Conservation (phyloP, 2,888 invertebrate species). For the Eupithecia abbreviata region DNA sequence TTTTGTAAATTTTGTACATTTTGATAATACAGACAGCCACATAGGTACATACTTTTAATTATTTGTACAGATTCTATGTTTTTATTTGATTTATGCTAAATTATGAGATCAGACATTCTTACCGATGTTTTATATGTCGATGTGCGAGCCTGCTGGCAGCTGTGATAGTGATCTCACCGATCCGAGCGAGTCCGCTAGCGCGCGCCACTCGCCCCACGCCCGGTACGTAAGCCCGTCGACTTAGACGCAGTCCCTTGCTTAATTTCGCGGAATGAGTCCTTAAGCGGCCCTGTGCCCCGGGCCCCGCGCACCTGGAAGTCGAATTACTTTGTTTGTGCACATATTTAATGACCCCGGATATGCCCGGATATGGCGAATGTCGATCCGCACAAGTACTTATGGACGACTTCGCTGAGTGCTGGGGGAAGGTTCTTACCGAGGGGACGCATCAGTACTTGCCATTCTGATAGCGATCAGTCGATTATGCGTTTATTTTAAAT, state of each 20-base stretch:
- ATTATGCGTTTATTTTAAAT: not conserved
- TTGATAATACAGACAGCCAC: too few species aligned
- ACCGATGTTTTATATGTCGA: too few species aligned
- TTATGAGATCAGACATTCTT: too few species aligned
- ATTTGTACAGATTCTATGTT: too few species aligned
- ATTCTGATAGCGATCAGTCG: not conserved
- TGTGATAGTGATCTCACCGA: not conserved
- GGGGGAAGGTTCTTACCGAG: not conserved
- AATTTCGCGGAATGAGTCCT: constrained; percentile 79
- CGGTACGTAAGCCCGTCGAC: constrained; percentile 62
- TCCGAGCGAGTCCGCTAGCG: constrained; percentile 33
- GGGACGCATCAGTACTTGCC: not conserved
- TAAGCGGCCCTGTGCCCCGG: constrained; percentile 66
- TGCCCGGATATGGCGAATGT: not conserved
- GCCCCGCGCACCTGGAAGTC: constrained; percentile 46
- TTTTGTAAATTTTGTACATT: too few species aligned
- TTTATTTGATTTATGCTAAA: too few species aligned
- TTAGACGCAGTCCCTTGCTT: constrained; percentile 73
- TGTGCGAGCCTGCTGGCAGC: not conserved
- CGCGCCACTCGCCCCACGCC: constrained; percentile 30
- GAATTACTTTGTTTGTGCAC: constrained; percentile 32
- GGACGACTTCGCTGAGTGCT: not conserved
- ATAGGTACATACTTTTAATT: too few species aligned
- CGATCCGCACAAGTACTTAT: not conserved
- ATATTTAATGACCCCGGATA: constrained; percentile 18